Evolutionary conservation across 2,797 vertebrate genomes (phyloP), one percentile per base, ranked within the genome.

Genomic region (Myotis pilosus): DNA sequence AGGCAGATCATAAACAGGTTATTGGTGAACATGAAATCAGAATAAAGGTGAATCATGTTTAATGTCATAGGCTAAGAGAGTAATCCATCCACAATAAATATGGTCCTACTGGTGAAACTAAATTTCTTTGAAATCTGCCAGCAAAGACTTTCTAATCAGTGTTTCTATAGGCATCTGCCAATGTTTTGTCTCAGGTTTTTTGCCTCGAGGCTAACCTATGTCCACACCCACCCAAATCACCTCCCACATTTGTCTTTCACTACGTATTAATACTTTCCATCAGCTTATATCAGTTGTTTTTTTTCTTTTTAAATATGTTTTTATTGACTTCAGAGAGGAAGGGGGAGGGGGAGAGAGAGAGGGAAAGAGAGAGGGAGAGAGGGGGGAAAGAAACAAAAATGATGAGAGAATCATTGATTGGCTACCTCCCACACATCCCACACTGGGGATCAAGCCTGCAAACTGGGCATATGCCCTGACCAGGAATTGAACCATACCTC

Each of bases 21-120:
- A 86, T 94, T 95, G 23, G 38, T 33, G 47, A 94, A n/a, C 8
- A 1, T 28, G 62, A 92, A 96, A 88, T 85, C 72, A 86, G 78
- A 85, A 79, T 80, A 76, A 78, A 82, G 12, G 49, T 82, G 82
- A 91, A 86, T 90, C 90, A 28, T 17, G 15, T 79, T 92, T 69
- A 41, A 23, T 44, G 62, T 16, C 49, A 6, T 4, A 88, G 38
- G 36, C 79, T 92, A 33, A 55, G 69, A 93, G 33, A 68, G 2
- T 86, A 82, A 66, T 60, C 71, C 64, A 38, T 55, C 23, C 30
- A 41, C 69, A 47, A 64, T 53, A 75, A 79, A 38, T 80, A 30
- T 16, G 22, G 23, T 75, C 64, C 38, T 49, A 33, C 23, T 49
- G 11, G 15, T 64, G 53, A 62, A 82, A 81, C 74, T 47, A 10